Base-by-base conservation (phyloP, 2,113 vertebrate species). In the Cranoglanis bouderius region DNA sequence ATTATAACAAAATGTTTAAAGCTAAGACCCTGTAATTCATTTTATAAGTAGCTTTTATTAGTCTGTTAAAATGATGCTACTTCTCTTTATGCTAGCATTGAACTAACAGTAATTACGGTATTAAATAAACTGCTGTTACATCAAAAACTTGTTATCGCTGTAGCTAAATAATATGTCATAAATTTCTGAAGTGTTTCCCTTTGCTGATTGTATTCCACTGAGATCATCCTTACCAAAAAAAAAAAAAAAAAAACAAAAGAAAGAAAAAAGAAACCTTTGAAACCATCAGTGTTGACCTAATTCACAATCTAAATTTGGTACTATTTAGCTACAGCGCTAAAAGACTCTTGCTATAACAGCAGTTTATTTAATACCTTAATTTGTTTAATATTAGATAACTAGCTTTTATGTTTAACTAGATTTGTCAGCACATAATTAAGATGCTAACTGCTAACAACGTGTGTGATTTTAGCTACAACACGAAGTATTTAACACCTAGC, bases 41-140 rank as follows among this genome's bases (percentile, higher is more conserved):
- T 78, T 49, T 29, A 78, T 26, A 78, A 29, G 75, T 49, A 49
- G 75, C 24, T 49, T 78, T 78, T 49, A 78, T 78, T 46, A 29
- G 9, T 49, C 43, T 78, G 10, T 13, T 78, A 6, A 43, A 78
- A 46, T 26, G 43, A 29, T 78, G 75, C 24, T 5, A 29, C 21
- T 26, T 29, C 1, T 8, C 35, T 49, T 78, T 29, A 29, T 29
- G 24, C 26, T 74, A 26, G 40, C 74, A 78, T 5, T 49, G 40
- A 49, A 46, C 74, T 46, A 46, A 43, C 38, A 77, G 7, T 49
- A 46, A 78, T 46, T 10, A 13, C 5, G 21, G 40, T 49, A 46
- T 29, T 78, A 78, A 78, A 46, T 78, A 49, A 46, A 77, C 38
- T 77, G 74, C 38, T 61, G 59, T 61, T 61, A 61, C 59, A 61